phyloP scores from a whole-genome alignment of 2,797 vertebrate species.

The Halcyon leucocephala region DNA sequence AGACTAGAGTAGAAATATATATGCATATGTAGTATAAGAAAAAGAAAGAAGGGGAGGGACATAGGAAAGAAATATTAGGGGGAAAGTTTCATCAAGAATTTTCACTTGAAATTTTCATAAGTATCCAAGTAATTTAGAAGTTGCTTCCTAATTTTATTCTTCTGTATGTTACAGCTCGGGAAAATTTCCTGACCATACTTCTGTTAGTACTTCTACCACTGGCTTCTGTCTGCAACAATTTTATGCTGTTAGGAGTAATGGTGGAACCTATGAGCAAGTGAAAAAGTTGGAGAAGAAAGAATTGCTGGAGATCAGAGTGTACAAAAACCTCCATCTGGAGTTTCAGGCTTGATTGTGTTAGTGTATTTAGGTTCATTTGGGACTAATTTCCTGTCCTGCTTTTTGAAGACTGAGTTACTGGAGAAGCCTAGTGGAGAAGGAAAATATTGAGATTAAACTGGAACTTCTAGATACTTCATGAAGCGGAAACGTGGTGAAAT shows the following conservation, averaged over 20 bases:
- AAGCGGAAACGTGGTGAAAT: neutral
- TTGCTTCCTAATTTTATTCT: neutral
- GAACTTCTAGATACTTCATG: neutral
- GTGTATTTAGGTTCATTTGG: neutral
- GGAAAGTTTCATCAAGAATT: neutral
- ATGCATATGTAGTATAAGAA: neutral
- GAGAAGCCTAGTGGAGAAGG: neutral
- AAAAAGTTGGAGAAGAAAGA: neutral
- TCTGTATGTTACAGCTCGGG: neutral
- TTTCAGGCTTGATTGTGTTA: neutral
- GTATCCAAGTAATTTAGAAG: neutral
- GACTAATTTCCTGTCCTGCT: neutral
- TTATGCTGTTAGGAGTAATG: neutral
- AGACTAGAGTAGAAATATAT: constrained; percentile 5
- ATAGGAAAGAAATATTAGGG: neutral
- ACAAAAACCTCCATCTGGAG: neutral
- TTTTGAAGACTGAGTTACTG: neutral
- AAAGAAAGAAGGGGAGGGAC: neutral
- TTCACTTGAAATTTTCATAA: neutral
- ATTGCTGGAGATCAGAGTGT: neutral
- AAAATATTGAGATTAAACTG: neutral
- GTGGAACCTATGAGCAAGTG: neutral
- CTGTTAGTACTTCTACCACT: neutral
- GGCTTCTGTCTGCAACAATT: neutral
- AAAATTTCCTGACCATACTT: neutral